Percentiles rank a stretch among this genome's conserved stretches.
Evolutionary conservation across 1,140 invertebrate genomes (phyloP).

Genomic region (Triops longicaudatus): DNA sequence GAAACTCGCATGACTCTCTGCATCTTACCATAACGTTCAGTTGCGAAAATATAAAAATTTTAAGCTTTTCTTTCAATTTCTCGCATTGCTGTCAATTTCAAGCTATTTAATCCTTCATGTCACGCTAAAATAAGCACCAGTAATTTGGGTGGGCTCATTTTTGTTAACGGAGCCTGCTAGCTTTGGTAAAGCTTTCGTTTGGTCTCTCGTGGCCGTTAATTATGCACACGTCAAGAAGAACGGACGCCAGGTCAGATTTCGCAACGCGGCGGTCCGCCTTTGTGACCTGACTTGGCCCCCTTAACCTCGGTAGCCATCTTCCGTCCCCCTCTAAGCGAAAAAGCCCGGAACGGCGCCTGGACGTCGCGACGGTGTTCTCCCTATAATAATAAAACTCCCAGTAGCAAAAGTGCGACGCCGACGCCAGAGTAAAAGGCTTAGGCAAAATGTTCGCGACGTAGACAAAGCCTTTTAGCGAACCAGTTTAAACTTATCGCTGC

Average conservation of each 20-base stretch:
- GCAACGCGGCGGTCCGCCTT: not conserved
- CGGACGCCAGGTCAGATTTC: not conserved
- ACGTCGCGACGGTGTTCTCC: not conserved
- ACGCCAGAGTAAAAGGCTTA: not conserved
- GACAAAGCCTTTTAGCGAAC: slow-evolving; percentile 9
- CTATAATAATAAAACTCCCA: not conserved
- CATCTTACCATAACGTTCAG: too few species aligned
- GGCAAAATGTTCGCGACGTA: not conserved
- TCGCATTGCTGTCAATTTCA: too few species aligned
- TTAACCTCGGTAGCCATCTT: not conserved
- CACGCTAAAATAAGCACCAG: too few species aligned
- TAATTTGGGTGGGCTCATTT: too few species aligned
- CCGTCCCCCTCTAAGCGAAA: not conserved
- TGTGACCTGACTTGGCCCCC: slow-evolving; percentile 6
- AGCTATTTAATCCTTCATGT: too few species aligned
- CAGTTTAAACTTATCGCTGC: not conserved
- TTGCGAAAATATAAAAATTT: too few species aligned
- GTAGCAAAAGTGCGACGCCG: not conserved
- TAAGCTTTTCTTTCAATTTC: too few species aligned
- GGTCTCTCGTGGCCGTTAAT: not conserved
- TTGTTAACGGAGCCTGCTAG: too few species aligned
- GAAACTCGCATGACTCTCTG: too few species aligned
- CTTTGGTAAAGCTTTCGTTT: not conserved
- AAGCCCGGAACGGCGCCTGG: slow-evolving; percentile 2
- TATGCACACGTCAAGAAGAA: not conserved